Percentiles rank a stretch among this genome's conserved stretches.
phyloP scores from a whole-genome alignment of 2,888 invertebrate genomes.

The Cryptus viduatorius region DNA sequence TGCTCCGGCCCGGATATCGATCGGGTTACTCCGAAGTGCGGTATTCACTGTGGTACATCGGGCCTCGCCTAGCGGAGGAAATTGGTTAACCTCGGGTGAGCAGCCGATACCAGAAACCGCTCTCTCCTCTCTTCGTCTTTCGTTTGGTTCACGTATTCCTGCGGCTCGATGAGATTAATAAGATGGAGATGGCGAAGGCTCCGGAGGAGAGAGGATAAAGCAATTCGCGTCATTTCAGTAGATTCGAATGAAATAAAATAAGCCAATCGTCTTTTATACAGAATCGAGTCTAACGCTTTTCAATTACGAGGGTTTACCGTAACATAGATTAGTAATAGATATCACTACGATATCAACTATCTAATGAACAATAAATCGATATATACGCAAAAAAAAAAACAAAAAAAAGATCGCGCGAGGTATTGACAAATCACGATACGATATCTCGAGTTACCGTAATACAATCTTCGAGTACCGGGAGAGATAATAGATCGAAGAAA shows the following conservation, averaged over 20 bases:
- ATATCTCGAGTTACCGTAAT: conserved; percentile 15
- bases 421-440: conserved; percentile 29
- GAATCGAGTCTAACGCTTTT: not conserved
- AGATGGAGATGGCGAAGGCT: not conserved
- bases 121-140: not conserved
- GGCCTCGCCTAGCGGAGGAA: conserved; percentile 37
- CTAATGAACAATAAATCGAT: not conserved
- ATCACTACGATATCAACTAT: not conserved
- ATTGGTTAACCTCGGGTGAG: conserved; percentile 36
- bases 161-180: not conserved
- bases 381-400: not conserved
- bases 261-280: not conserved
- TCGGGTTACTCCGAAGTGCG: conserved; percentile 48
- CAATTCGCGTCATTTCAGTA: not conserved
- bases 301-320: not conserved
- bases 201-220: not conserved
- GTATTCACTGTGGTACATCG: conserved; percentile 3
- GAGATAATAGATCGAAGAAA: conserved; percentile 9
- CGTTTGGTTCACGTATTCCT: not conserved
- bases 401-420: not conserved
- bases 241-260: not conserved
- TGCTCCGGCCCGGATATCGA: conserved; percentile 67
- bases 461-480: not conserved
- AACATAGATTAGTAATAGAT: not conserved
- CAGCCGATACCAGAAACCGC: conserved; percentile 25